These are phyloP conservation scores for Amphiprion clarkii DNA, from an alignment of 2,797 vertebrate species.

Conservation along the genomic window DNA sequence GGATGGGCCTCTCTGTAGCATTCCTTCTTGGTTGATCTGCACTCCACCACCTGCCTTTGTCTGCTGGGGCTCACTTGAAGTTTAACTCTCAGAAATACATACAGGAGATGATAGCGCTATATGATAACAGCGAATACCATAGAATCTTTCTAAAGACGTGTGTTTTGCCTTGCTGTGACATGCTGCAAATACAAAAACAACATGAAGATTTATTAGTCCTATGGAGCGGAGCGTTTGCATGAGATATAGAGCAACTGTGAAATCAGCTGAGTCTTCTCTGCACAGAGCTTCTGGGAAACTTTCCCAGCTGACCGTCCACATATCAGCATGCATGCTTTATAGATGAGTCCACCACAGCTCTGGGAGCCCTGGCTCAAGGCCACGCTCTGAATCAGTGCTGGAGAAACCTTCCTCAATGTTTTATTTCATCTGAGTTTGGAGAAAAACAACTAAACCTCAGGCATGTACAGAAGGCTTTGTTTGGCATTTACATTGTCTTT, in stretches of 20 bases:
- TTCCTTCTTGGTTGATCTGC: slow-evolving; percentile 64
- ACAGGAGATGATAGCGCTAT: slow-evolving; percentile 6
- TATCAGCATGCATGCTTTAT: slow-evolving; percentile 71
- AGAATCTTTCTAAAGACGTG: not conserved
- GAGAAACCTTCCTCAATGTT: slow-evolving; percentile 28
- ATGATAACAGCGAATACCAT: not conserved
- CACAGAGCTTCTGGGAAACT: slow-evolving; percentile 34
- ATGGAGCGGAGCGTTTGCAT: slow-evolving; percentile 12
- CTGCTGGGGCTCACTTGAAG: slow-evolving; percentile 47
- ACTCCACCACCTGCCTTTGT: slow-evolving; percentile 66
- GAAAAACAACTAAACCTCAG: slow-evolving; percentile 19
- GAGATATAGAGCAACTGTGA: slow-evolving; percentile 25
- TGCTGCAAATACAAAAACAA: slow-evolving; percentile 14
- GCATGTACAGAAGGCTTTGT: slow-evolving; percentile 11
- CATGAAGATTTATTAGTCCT: not conserved
- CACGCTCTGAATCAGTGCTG: slow-evolving; percentile 48
- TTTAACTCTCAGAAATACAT: slow-evolving; percentile 24
- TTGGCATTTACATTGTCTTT: not conserved
- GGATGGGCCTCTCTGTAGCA: slow-evolving; percentile 72
- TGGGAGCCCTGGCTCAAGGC: slow-evolving; percentile 63
- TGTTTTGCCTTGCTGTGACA: slow-evolving; percentile 3
- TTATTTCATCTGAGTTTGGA: slow-evolving; percentile 22
- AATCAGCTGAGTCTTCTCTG: slow-evolving; percentile 55
- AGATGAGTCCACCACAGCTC: slow-evolving; percentile 64
- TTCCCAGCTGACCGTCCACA: slow-evolving; percentile 44